Conservation (phyloP, 2,113 vertebrate genomes). For the Cyphomyrus discorhynchus region DNA sequence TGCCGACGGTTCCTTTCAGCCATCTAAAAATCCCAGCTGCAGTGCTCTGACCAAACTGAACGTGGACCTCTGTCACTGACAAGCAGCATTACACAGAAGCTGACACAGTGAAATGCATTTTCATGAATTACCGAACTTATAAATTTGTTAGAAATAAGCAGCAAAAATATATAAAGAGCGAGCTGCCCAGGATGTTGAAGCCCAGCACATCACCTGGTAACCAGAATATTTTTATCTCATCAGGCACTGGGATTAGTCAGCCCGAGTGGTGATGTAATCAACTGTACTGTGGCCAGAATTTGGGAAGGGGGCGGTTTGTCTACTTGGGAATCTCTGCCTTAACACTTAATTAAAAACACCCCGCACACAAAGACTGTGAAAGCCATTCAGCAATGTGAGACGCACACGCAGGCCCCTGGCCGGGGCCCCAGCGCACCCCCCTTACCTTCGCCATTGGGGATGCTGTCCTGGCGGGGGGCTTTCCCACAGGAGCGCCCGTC, state of each 20-base stretch:
- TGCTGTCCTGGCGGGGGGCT: constrained; percentile 47
- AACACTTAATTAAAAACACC: background rate
- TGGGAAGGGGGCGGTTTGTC: background rate
- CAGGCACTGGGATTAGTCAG: background rate
- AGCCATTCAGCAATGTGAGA: background rate
- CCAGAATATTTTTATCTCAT: background rate
- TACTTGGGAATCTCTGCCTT: background rate
- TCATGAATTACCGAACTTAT: background rate
- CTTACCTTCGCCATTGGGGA: constrained; percentile 69
- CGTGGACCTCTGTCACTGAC: background rate
- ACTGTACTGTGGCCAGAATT: background rate
- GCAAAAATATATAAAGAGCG: background rate
- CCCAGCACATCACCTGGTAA: background rate
- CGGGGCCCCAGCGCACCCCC: too few species aligned
- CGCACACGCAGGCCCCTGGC: background rate
- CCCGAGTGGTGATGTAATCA: background rate
- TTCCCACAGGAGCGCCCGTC: constrained; percentile 70
- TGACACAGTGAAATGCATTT: background rate
- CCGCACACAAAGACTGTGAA: background rate
- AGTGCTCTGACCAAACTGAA: background rate
- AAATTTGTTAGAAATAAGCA: background rate
- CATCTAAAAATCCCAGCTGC: background rate
- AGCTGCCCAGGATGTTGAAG: background rate
- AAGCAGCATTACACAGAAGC: background rate
- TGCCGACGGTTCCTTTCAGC: background rate